Evolutionary conservation across 2,797 vertebrate species (phyloP), one percentile per base, ranked within the genome.

Genomic region (Poeciliopsis presidionis): DNA sequence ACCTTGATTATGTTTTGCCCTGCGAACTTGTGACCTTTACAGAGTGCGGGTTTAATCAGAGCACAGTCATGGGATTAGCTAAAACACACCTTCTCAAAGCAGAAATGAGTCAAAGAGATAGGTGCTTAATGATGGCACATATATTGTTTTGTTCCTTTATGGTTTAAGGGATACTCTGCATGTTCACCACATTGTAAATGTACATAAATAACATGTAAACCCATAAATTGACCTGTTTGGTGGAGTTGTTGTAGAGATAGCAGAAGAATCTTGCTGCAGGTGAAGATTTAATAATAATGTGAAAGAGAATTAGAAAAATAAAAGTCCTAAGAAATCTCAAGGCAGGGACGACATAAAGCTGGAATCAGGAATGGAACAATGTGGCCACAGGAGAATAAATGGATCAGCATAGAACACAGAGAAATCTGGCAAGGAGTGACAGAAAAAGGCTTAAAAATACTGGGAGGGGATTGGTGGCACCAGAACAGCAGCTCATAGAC

Each of bases 1-100:
- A 86, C 88, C 90, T 91, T 84, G 85, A 87, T 81, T 79, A 86
- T 46, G 78, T 74, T 57, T 53, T 49, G 80, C 63, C 82, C 74
- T 75, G 79, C 75, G 76, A 79, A 69, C 22, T 45, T 69, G 25
- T 69, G 41, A 69, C 39, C 22, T 69, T 11, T 5, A 69, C 36
- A 43, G 65, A 84, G 46, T 25, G 84, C 75, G 78, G 82, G 86
- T 61, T 75, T 49, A 73, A 78, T 77, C 59, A 25, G 45, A 73
- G n/a, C 18, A 43, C 61, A 39, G 55, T 57, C 7, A 39, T 70
- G 72, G 46, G 59, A 70, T 65, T n/a, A 5, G 67, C 81, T 83
- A 67, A 79, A 77, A 45, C 49, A 51, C 49, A 22, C 65, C 43
- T 81, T 81, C 73, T 87, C 80, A 72, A 80, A 71, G 43, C 22